Evolutionary conservation across 2,113 vertebrate species (phyloP).

Genomic region (Chlorodrepanis virens): DNA sequence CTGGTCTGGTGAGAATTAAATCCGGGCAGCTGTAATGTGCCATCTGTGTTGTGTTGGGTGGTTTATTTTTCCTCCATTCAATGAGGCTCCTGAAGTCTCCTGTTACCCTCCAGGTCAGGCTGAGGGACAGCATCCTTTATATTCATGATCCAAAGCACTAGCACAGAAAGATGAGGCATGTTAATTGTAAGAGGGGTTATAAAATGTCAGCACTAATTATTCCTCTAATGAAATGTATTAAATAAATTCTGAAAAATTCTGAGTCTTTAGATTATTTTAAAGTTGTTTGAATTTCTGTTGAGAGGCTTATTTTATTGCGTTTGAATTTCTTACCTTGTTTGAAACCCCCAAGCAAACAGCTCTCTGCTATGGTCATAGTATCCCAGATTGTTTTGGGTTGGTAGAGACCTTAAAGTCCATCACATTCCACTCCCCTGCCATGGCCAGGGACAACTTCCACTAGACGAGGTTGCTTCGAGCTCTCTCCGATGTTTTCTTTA

Average conservation of each 20-base stretch:
- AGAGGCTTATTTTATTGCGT: neutral
- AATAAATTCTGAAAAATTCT: neutral
- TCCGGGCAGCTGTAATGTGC: conserved; percentile 2
- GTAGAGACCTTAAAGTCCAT: neutral
- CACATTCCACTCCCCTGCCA: neutral
- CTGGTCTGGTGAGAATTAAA: conserved; percentile 58
- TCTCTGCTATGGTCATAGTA: neutral
- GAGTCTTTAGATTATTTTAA: neutral
- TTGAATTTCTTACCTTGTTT: neutral
- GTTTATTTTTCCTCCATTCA: neutral
- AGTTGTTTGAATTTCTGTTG: neutral
- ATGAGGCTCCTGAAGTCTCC: neutral
- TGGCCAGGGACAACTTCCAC: neutral
- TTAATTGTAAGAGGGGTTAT: neutral
- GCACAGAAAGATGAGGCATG: fast-evolving
- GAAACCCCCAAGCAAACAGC: neutral
- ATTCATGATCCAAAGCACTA: neutral
- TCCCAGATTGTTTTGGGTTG: neutral
- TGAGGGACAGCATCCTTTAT: neutral
- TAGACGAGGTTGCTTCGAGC: neutral
- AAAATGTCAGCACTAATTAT: neutral
- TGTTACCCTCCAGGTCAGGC: neutral
- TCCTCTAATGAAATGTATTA: neutral
- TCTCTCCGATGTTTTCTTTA: neutral
- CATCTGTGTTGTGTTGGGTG: conserved; percentile 38